Evolutionary conservation across 1,140 invertebrate genomes (phyloP), one percentile per base, ranked within the genome.

Genomic region (Drosophila kohkoa): DNA sequence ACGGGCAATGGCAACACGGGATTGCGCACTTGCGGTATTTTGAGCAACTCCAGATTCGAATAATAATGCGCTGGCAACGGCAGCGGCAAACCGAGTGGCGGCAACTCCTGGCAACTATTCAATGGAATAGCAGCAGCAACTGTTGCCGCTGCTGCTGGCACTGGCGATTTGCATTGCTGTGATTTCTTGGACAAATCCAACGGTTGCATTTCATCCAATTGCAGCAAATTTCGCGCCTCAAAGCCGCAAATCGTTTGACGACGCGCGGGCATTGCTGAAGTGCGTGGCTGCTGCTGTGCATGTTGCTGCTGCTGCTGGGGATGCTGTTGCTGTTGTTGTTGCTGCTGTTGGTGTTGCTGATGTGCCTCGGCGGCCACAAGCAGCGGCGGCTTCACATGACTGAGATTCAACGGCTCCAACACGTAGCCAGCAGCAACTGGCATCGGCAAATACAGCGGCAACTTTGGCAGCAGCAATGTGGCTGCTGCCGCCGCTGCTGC

Each of bases 201-300:
- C 0, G 90, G 90, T 25, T 92, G 81, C 89, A 91, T 91, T 8
- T 92, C 90, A 2, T 92, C 87, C 46, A 81, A 25, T 3, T 72
- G 65, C 1, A 81, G 16, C 20, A 92, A 43, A 52, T 92, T 89
- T 5, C 90, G 62, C 3, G 79, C 83, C 68, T 92, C 90, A 28
- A 92, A 92, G n/a, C 90, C 90, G 28, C 90, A 89, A 15, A 92
- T 92, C 1, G 90, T 92, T 75, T 92, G 90, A 57, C 90, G 35
- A 48, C 90, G 71, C 5, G 79, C 72, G 0, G 90, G 90, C 57
- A 90, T 62, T 32, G 70, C 69, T 1, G 75, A 20, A 2, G 46
- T 8, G 1, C 85, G 75, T n/a, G 75, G 75, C 7, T 78, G 81
- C 4, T 49, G 74, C 32, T 20, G 66, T 5, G 16, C 62, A 43